These are phyloP conservation scores for Nettapus auritus DNA, from an alignment of 2,113 vertebrate species.

Conservation along the genomic window DNA sequence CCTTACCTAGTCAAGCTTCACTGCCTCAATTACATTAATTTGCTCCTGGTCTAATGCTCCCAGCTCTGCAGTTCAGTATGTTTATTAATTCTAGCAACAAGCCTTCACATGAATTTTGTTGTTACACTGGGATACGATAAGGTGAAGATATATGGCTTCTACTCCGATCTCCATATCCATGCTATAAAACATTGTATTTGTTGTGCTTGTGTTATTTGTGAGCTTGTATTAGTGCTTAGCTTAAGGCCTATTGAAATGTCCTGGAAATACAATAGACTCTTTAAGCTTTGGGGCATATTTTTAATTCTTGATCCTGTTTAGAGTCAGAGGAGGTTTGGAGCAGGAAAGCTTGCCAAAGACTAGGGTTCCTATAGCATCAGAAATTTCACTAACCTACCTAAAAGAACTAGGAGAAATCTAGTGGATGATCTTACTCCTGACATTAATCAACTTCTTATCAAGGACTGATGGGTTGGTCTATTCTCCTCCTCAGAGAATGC, in stretches of 20 bases:
- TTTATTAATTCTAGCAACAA: slow-evolving; percentile 25
- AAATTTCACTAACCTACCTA: not conserved
- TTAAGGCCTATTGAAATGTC: not conserved
- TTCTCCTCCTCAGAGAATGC: not conserved
- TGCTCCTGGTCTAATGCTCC: slow-evolving; percentile 28
- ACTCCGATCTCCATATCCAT: not conserved
- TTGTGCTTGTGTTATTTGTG: not conserved
- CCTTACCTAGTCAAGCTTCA: not conserved
- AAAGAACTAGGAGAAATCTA: not conserved
- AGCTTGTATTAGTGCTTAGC: not conserved
- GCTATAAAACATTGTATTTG: not conserved
- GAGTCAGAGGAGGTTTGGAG: not conserved
- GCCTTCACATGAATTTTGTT: slow-evolving; percentile 2
- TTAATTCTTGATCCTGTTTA: not conserved
- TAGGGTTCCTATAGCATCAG: fast-evolving
- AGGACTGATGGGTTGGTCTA: not conserved
- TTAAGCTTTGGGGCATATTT: not conserved
- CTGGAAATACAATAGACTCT: not conserved
- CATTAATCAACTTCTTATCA: not conserved
- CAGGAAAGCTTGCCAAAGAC: not conserved
- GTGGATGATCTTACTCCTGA: not conserved
- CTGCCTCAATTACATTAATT: slow-evolving; percentile 7
- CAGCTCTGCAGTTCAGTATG: not conserved
- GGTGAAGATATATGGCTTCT: slow-evolving; percentile 2
- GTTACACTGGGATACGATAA: not conserved